Evolutionary conservation across 2,888 invertebrate genomes (phyloP).

Genomic region (Abscondita cerata): DNA sequence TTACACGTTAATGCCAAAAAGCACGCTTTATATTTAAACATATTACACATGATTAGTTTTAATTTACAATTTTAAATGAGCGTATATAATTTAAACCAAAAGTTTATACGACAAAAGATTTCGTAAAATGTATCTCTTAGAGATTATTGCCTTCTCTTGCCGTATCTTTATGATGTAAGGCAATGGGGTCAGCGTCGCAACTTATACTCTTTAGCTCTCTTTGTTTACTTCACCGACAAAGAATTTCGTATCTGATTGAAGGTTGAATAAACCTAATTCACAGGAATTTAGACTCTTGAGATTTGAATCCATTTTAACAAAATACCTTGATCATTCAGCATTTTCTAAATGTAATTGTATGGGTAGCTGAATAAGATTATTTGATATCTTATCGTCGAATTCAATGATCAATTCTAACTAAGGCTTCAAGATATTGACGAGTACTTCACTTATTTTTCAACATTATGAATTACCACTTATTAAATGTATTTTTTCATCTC

Average conservation of each 20-base stretch:
- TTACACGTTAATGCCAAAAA: constrained; percentile 36
- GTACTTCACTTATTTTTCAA: too few relatives aligned
- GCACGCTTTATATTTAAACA: constrained; percentile 29
- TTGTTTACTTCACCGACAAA: constrained; percentile 7
- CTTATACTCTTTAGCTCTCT: constrained; percentile 8
- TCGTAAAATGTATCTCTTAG: background rate
- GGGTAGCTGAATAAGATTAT: constrained; percentile 3
- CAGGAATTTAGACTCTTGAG: constrained; percentile 10
- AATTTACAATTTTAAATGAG: too few relatives aligned
- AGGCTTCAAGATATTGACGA: too few relatives aligned
- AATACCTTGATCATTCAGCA: constrained; percentile 11
- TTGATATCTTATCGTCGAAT: background rate
- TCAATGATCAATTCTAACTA: too few relatives aligned
- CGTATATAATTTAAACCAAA: too few relatives aligned
- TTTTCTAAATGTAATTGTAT: constrained; percentile 4
- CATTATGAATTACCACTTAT: too few relatives aligned
- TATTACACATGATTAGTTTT: background rate
- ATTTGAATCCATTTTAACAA: constrained; percentile 11
- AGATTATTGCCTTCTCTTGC: constrained; percentile 2
- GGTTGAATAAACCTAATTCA: constrained; percentile 8
- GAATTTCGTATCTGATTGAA: constrained; percentile 11
- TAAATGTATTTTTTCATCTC: too few relatives aligned
- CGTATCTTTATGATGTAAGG: constrained; percentile 2
- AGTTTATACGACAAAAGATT: background rate
- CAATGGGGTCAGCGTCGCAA: constrained; percentile 5